A percentile compares a stretch with the other conserved stretches of the same genome.
phyloP scores from a whole-genome alignment of 2,797 vertebrate species.

The Enteromius afrohamiltoni region DNA sequence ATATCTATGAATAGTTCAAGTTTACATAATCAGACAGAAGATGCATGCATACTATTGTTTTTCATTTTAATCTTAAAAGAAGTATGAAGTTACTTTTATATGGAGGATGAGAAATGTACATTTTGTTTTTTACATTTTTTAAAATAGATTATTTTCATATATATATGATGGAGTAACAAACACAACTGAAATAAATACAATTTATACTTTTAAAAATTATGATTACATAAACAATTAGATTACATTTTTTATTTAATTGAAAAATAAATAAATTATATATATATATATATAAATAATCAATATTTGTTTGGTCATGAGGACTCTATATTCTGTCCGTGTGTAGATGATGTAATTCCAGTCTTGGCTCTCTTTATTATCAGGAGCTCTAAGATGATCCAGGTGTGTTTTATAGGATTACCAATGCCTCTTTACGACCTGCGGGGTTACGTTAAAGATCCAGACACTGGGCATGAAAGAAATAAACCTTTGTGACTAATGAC shows the following conservation, averaged over 20 bases:
- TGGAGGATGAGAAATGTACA: too few species aligned
- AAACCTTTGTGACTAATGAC: constrained; percentile 42
- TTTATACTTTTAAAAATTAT: neutral
- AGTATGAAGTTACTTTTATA: neutral
- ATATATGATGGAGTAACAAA: neutral
- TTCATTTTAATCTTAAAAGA: neutral
- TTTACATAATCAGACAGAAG: neutral
- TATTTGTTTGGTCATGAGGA: neutral
- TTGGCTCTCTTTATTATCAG: constrained; percentile 15
- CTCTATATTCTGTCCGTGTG: neutral
- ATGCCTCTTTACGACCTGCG: constrained; percentile 24
- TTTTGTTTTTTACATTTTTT: too few species aligned
- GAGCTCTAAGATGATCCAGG: constrained; percentile 36
- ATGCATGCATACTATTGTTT: neutral
- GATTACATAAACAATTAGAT: neutral
- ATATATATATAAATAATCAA: neutral
- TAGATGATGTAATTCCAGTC: neutral
- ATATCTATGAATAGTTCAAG: neutral
- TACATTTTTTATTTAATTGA: neutral
- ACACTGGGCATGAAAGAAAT: constrained; percentile 32
- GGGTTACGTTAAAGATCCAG: constrained; percentile 16
- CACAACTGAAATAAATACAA: neutral
- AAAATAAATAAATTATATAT: too few species aligned
- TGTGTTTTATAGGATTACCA: constrained; percentile 51
- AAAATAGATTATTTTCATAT: neutral